Evolutionary conservation across 2,888 invertebrate species (phyloP).

Genomic region (Empis stercorea): DNA sequence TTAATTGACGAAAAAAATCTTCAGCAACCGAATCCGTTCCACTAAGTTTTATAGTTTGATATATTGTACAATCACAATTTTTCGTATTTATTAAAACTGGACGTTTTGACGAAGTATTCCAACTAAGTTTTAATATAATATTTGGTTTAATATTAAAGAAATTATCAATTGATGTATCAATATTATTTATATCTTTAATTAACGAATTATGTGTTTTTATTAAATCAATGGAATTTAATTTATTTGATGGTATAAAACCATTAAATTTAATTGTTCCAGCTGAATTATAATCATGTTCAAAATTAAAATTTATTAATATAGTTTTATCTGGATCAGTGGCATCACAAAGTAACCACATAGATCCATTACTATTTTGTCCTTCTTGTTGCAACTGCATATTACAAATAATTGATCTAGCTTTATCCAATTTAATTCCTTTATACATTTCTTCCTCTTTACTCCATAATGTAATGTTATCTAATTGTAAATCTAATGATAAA

Average conservation of each 20-base stretch:
- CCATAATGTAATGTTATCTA: conserved; percentile 23
- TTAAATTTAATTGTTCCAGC: conserved; percentile 26
- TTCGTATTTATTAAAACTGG: conserved; percentile 25
- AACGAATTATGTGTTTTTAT: conserved; percentile 20
- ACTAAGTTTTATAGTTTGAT: conserved; percentile 24
- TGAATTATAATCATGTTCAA: conserved; percentile 17
- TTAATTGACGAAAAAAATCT: conserved; percentile 29
- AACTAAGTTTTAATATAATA: conserved; percentile 24
- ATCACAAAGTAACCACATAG: conserved; percentile 50
- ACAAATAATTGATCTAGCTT: conserved; percentile 24
- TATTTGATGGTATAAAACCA: conserved; percentile 20
- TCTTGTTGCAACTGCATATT: conserved; percentile 21
- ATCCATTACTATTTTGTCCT: conserved; percentile 16
- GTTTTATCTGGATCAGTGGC: conserved; percentile 40
- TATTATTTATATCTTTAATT: conserved; percentile 7
- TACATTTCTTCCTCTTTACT: conserved; percentile 27
- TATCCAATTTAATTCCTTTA: conserved; percentile 20
- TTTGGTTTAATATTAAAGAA: conserved; percentile 25
- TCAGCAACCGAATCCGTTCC: conserved; percentile 21
- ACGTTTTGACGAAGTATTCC: conserved; percentile 19
- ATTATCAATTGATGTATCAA: conserved; percentile 20
- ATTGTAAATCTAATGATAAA: conserved; percentile 22
- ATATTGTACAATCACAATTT: conserved; percentile 24
- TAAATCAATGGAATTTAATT: conserved; percentile 20
- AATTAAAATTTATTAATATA: conserved; percentile 25